Base-by-base conservation (phyloP, 2,797 vertebrate species). In the Harpagifer antarcticus region DNA sequence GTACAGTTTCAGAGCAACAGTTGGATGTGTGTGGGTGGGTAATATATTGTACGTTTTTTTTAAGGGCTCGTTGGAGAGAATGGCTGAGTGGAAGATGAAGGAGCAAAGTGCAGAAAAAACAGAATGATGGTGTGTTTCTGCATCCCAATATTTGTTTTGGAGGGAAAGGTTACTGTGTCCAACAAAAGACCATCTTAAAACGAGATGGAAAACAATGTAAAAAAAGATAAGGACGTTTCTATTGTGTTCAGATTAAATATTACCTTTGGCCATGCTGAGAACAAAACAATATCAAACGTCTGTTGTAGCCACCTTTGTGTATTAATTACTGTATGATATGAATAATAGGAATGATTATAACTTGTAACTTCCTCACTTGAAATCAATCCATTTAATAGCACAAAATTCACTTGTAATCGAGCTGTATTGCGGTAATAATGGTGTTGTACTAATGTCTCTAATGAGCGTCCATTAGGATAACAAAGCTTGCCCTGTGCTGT, bases 371-470 rank as follows among this genome's bases (percentile, higher is more conserved):
- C 31, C 65, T 72, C 74, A 65, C 61, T 82, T 78, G 60, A 74
- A 76, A 76, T 79, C 31, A 54, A 79, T 78, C 48, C 4, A 3
- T 87, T 79, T 67, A 76, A 80, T 70, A 56, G 68, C 52, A 55
- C 76, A 63, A 67, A 84, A 67, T 48, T 52, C 61, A 43, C 27
- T 49, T 83, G 63, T 76, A 87, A 90, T 90, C 81, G 82, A 79
- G 72, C 78, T 82, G 85, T 71, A 84, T 80, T 83, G 81, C 80
- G 53, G 77, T 81, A 86, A 84, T 89, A 84, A 92, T 91, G 87
- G 86, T 90, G 88, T 90, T 83, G 79, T 76, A 78, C 82, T 86
- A 84, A 88, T 66, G 62, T 81, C 64, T 82, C 78, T 90, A 92
- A 92, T 86, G 82, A 89, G 82, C 31, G 61, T n/a, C 76, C 62